Conservation (phyloP, 2,888 invertebrate species). For the Zele albiditarsus region DNA sequence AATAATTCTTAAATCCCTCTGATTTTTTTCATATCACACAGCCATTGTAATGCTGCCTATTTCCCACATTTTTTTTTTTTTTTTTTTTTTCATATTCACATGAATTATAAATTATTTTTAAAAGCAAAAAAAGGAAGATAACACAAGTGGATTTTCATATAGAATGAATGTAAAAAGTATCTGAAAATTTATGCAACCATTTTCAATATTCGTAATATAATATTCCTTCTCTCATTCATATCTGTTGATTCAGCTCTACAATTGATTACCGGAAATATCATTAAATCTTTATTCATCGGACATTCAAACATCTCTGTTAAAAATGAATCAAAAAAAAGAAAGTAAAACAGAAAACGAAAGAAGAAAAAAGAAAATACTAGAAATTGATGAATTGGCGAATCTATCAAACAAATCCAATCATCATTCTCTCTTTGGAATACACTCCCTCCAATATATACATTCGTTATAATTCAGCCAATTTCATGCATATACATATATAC, state of each 20-base stretch:
- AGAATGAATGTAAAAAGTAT: too few relatives aligned
- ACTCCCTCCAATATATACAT: neutral
- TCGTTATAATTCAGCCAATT: conserved; percentile 9
- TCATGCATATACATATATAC: neutral
- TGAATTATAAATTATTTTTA: too few relatives aligned
- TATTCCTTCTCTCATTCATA: neutral
- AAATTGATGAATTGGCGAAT: conserved; percentile 13
- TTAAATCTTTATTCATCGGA: neutral
- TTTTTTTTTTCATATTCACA: too few relatives aligned
- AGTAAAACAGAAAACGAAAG: neutral
- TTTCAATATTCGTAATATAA: too few relatives aligned
- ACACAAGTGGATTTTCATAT: too few relatives aligned
- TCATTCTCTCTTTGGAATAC: neutral
- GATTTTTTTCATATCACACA: too few relatives aligned
- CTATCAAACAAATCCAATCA: conserved; percentile 21
- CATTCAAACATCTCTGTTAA: neutral
- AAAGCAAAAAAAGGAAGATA: too few relatives aligned
- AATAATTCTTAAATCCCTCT: too few relatives aligned
- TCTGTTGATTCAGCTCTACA: neutral
- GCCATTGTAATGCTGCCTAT: too few relatives aligned
- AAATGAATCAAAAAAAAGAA: neutral
- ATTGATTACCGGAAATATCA: neutral
- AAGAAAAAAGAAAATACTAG: neutral
- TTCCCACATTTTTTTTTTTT: too few relatives aligned
- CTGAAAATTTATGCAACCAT: too few relatives aligned